These are phyloP conservation scores for Therioaphis trifolii DNA, from an alignment of 2,888 invertebrate genomes.

Conservation along the genomic window DNA sequence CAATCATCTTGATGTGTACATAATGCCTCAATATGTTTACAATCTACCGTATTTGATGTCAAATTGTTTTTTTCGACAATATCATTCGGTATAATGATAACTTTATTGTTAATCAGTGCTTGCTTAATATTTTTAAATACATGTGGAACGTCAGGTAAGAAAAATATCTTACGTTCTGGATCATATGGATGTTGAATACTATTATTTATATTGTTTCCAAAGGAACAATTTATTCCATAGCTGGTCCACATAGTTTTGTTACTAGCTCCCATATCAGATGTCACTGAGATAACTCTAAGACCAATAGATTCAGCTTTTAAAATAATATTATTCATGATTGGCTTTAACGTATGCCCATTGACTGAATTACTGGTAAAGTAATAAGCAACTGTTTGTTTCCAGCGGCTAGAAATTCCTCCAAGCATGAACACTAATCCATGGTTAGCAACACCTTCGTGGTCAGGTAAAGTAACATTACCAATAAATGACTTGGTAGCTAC, in stretches of 20 bases:
- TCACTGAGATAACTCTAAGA: neutral
- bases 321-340: conserved; percentile 17
- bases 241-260: conserved; percentile 8
- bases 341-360: neutral
- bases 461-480: too few species aligned
- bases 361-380: conserved; percentile 19
- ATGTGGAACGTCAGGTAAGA: conserved; percentile 23
- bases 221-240: neutral
- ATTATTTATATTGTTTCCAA: neutral
- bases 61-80: neutral
- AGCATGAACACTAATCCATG: conserved; percentile 3
- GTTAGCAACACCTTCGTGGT: too few species aligned
- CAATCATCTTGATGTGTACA: conserved; percentile 1
- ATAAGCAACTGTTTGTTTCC: conserved; percentile 21
- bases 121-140: conserved; percentile 21
- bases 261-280: conserved; percentile 23
- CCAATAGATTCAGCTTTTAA: conserved; percentile 18
- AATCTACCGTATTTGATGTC: neutral
- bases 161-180: neutral
- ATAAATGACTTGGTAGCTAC: too few species aligned
- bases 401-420: neutral
- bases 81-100: neutral
- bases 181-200: conserved; percentile 3
- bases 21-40: neutral
- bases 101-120: conserved; percentile 1